These are phyloP conservation scores for Corythaeola cristata DNA, from an alignment of 2,113 vertebrate genomes.

Conservation along the genomic window DNA sequence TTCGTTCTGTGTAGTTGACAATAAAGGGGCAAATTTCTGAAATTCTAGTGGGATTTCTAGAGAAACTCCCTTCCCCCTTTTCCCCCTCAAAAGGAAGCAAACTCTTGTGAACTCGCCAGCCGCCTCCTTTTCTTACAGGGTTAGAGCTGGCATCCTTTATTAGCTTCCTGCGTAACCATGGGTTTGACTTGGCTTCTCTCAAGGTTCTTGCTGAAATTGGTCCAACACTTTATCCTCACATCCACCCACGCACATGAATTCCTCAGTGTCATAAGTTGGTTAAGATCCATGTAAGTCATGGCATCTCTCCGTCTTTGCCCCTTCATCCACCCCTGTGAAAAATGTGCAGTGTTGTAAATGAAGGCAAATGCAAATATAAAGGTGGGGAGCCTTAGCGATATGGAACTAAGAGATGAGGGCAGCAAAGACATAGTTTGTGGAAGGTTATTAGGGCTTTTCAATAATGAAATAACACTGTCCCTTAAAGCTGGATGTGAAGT, in stretches of 20 bases:
- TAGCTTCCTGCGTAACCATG: not conserved
- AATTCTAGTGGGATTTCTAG: not conserved
- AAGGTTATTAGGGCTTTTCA: not conserved
- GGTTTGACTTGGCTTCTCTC: slow-evolving; percentile 30
- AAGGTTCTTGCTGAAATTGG: not conserved
- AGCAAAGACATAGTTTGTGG: not conserved
- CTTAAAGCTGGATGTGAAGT: not conserved
- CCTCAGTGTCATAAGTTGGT: slow-evolving; percentile 3
- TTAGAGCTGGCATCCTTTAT: not conserved
- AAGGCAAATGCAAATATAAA: not conserved
- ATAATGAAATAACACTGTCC: not conserved
- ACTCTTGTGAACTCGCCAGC: not conserved
- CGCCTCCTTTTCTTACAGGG: not conserved
- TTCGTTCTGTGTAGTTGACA: not conserved
- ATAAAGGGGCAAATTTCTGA: not conserved
- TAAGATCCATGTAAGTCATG: not conserved
- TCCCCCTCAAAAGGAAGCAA: not conserved
- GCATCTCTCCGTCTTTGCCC: not conserved
- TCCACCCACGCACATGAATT: not conserved
- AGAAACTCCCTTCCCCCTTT: not conserved
- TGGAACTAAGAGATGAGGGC: not conserved
- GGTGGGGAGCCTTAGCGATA: not conserved
- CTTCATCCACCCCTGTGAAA: not conserved
- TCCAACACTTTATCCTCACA: slow-evolving; percentile 10
- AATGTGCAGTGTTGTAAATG: not conserved